Evolutionary conservation across 1,140 invertebrate genomes (phyloP).

Genomic region (Coptotermes formosanus): DNA sequence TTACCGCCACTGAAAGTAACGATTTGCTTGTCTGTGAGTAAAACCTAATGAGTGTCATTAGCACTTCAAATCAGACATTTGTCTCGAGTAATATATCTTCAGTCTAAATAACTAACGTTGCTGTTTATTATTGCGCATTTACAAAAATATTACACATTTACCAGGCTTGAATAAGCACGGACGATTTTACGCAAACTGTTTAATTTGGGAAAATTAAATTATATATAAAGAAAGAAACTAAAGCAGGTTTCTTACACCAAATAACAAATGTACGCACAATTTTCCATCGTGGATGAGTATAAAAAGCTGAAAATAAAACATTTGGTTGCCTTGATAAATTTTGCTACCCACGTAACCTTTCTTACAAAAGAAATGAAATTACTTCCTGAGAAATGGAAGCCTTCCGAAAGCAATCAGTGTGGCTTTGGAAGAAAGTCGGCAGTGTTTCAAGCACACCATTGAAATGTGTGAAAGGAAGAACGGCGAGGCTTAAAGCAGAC

Average conservation of each 20-base stretch:
- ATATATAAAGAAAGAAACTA: not conserved
- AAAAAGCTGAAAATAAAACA: not conserved
- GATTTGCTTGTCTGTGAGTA: too few relatives aligned
- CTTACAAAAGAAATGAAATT: not conserved
- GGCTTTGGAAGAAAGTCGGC: not conserved
- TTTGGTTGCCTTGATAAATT: not conserved
- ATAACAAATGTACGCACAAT: not conserved
- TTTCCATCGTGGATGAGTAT: not conserved
- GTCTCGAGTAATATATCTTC: too few relatives aligned
- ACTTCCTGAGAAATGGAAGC: not conserved
- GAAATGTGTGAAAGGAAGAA: not conserved
- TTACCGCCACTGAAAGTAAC: too few relatives aligned
- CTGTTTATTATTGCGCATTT: too few relatives aligned
- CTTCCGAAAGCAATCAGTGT: constrained; percentile 1
- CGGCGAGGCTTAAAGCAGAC: not conserved
- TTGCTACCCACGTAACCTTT: not conserved
- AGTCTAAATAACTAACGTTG: too few relatives aligned
- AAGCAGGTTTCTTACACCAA: not conserved
- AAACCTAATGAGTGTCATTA: too few relatives aligned
- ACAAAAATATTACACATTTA: not conserved
- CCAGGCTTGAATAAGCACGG: not conserved
- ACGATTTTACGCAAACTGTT: not conserved
- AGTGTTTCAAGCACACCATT: not conserved
- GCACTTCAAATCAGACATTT: too few relatives aligned
- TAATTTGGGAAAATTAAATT: not conserved